Percentiles rank a stretch among this genome's conserved stretches.
Conservation (phyloP, 2,797 vertebrate genomes). For the Propithecus deckenii region DNA sequence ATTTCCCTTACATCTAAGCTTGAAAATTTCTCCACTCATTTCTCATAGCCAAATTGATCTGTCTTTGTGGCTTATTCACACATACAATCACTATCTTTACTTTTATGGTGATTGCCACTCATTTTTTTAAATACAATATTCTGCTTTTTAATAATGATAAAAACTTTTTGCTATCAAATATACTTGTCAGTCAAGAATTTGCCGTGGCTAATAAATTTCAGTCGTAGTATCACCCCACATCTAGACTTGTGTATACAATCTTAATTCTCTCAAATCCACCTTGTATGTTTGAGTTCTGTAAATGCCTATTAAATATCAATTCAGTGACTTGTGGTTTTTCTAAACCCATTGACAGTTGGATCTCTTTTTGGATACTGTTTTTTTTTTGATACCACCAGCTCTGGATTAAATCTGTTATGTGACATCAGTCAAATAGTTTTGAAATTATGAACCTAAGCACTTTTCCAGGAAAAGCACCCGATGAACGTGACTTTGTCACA, state of each 20-base stretch:
- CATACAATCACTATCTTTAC: not conserved
- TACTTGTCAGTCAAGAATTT: not conserved
- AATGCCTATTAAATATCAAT: conserved; percentile 11
- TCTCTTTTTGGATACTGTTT: conserved; percentile 21
- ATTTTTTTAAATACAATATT: not conserved
- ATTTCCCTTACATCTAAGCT: not conserved
- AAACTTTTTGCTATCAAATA: conserved; percentile 29
- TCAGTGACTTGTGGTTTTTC: conserved; percentile 11
- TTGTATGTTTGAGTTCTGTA: conserved; percentile 19
- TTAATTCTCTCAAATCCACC: conserved; percentile 10
- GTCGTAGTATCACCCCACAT: not conserved
- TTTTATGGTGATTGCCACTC: not conserved
- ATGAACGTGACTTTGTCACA: not conserved
- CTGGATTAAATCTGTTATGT: conserved; percentile 39
- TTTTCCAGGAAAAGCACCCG: not conserved
- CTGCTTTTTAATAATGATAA: not conserved
- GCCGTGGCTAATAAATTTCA: not conserved
- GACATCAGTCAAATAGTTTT: conserved; percentile 29
- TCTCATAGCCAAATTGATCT: not conserved
- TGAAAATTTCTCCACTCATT: conserved; percentile 22
- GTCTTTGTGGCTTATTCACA: not conserved
- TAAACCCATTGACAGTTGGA: conserved; percentile 43
- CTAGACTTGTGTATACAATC: not conserved
- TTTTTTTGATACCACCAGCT: not conserved
- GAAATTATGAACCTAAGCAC: not conserved